Evolutionary conservation across 1,140 invertebrate species (phyloP).

Genomic region (Drosophila teissieri): DNA sequence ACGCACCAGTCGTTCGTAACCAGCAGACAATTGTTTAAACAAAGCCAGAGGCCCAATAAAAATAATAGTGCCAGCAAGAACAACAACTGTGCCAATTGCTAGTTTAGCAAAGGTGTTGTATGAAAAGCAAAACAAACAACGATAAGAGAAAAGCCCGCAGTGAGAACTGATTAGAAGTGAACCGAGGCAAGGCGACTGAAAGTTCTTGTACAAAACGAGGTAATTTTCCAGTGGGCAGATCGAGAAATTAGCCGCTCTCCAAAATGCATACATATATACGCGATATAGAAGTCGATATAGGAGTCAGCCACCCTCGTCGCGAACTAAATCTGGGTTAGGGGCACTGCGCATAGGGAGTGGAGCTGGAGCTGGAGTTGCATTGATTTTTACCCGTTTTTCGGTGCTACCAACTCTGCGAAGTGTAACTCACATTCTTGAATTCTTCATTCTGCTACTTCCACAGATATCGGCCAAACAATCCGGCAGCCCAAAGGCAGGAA

Average conservation of each 20-base stretch:
- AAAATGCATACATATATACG: background rate
- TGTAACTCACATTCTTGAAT: background rate
- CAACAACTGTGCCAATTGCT: slow-evolving; percentile 44
- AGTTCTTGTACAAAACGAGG: slow-evolving; percentile 41
- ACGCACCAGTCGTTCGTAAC: slow-evolving; percentile 30
- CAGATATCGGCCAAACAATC: slow-evolving; percentile 84
- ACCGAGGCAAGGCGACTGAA: slow-evolving; percentile 15
- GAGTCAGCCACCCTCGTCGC: background rate
- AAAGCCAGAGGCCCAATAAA: slow-evolving; percentile 23
- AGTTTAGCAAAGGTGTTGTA: slow-evolving; percentile 27
- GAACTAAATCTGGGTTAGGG: slow-evolving; percentile 72
- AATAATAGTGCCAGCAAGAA: slow-evolving; percentile 1
- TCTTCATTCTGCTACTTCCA: slow-evolving; percentile 26
- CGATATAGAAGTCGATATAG: background rate
- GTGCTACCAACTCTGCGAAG: background rate
- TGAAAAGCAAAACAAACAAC: slow-evolving; percentile 49
- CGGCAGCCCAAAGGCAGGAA: slow-evolving; percentile 74
- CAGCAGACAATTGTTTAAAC: slow-evolving; percentile 60
- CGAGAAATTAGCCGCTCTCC: slow-evolving; percentile 4
- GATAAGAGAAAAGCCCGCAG: slow-evolving; percentile 48
- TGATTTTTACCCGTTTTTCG: slow-evolving; percentile 57
- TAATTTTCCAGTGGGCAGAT: slow-evolving; percentile 52
- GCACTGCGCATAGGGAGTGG: slow-evolving; percentile 49
- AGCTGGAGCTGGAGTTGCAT: slow-evolving; percentile 43
- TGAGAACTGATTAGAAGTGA: slow-evolving; percentile 15